Evolutionary conservation across 2,888 invertebrate species (phyloP).

Genomic region (Melinaea menophilus): DNA sequence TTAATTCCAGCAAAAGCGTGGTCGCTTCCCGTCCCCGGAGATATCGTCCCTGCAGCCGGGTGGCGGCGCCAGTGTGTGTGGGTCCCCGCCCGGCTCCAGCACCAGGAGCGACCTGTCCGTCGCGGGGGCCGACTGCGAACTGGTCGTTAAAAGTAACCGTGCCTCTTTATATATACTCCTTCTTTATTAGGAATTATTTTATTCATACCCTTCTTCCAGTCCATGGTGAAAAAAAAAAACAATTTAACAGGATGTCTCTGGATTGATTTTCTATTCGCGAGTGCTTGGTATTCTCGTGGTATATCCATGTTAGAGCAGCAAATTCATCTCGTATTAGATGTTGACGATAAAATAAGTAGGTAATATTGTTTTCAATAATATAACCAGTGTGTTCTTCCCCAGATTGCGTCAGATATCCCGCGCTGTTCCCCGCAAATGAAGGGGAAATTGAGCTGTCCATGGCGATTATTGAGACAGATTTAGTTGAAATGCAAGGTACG

Average conservation of each 20-base stretch:
- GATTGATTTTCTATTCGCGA: no score
- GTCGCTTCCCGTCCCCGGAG: slow-evolving; percentile 69
- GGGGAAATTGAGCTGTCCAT: slow-evolving; percentile 6
- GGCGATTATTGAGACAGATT: slow-evolving; percentile 11
- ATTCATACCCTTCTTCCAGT: no score
- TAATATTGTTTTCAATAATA: no score
- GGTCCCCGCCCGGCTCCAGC: slow-evolving; percentile 36
- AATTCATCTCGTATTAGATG: no score
- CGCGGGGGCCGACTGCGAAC: slow-evolving; percentile 93
- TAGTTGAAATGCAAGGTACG: slow-evolving; percentile 12
- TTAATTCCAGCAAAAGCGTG: slow-evolving; percentile 37
- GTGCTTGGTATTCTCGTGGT: no score
- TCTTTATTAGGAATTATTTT: no score
- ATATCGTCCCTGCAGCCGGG: slow-evolving; percentile 50
- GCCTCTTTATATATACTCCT: background rate
- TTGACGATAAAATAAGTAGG: no score
- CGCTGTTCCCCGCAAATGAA: slow-evolving; percentile 15
- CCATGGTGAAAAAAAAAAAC: no score
- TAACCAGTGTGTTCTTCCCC: background rate
- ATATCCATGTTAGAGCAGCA: no score
- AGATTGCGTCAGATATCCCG: slow-evolving; percentile 9
- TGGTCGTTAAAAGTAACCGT: slow-evolving; percentile 79
- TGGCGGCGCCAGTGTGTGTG: slow-evolving; percentile 66
- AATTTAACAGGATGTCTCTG: no score
- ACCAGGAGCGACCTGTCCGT: slow-evolving; percentile 25